Evolutionary conservation across 2,888 invertebrate genomes (phyloP).

Genomic region (Pandemis cinnamomeana): DNA sequence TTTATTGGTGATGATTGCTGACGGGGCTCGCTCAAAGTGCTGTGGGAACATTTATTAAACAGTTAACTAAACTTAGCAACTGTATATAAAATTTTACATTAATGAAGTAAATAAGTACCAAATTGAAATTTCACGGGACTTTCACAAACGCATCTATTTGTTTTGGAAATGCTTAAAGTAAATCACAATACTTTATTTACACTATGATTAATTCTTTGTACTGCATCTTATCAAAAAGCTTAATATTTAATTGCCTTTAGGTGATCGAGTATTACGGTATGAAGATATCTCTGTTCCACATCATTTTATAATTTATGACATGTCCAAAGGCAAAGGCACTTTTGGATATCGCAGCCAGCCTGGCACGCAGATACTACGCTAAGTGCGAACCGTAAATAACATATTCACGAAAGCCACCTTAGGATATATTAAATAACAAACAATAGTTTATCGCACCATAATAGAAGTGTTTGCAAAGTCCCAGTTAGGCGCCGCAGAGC

Average conservation of each 20-base stretch:
- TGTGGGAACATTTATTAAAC: background rate
- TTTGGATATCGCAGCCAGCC: background rate
- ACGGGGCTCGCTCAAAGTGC: conserved; percentile 1
- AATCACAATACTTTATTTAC: too few species aligned
- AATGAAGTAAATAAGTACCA: background rate
- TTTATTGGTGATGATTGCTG: conserved; percentile 23
- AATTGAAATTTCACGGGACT: too few species aligned
- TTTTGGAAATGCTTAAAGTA: background rate
- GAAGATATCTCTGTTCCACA: too few species aligned
- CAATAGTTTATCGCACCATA: conserved; percentile 33
- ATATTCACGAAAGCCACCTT: background rate
- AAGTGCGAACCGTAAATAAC: background rate
- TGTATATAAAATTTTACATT: background rate
- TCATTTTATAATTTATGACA: background rate
- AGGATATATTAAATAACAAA: conserved; percentile 27
- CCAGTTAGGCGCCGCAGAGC: conserved; percentile 35
- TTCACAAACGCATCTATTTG: too few species aligned
- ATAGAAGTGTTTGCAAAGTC: conserved; percentile 33
- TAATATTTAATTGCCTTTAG: too few species aligned
- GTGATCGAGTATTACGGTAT: too few species aligned
- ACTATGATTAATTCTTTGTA: background rate
- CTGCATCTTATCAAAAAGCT: background rate
- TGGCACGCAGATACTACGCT: background rate
- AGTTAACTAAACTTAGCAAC: background rate
- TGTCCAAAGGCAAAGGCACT: background rate